phyloP scores from a whole-genome alignment of 2,113 vertebrate genomes.

The Lophochroa leadbeateri region DNA sequence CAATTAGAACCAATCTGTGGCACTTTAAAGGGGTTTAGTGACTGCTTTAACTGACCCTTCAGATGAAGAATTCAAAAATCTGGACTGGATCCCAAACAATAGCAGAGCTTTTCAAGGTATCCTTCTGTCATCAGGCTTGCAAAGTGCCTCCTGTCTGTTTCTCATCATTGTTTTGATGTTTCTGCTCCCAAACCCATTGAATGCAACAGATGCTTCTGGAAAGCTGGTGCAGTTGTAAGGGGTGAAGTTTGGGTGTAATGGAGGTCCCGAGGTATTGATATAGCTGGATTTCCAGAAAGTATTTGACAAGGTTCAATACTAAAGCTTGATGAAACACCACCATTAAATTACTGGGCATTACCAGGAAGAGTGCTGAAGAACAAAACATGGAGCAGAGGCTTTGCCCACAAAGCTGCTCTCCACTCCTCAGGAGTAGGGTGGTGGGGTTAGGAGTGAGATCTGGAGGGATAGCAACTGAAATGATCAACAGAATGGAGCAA shows the following conservation, averaged over 20 bases:
- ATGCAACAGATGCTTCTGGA: background rate
- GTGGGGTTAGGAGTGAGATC: background rate
- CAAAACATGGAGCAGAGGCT: background rate
- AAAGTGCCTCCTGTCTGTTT: background rate
- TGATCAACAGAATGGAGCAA: background rate
- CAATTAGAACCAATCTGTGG: background rate
- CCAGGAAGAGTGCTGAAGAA: background rate
- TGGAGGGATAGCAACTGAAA: background rate
- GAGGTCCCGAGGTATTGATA: background rate
- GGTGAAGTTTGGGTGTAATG: background rate
- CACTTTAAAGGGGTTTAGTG: slow-evolving; percentile 5
- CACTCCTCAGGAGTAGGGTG: background rate
- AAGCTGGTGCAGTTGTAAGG: background rate
- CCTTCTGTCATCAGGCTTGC: background rate
- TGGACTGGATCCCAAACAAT: background rate
- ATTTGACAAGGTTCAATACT: background rate
- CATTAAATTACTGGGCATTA: background rate
- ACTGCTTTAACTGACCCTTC: background rate
- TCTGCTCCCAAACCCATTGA: background rate
- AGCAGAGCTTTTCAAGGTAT: background rate
- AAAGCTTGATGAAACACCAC: background rate
- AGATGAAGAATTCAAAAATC: slow-evolving; percentile 4
- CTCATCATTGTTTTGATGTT: background rate
- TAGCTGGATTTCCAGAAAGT: background rate
- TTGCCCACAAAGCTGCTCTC: background rate